These are phyloP conservation scores for Phodopus roborovskii DNA, from an alignment of 2,113 vertebrate genomes.

Conservation along the genomic window DNA sequence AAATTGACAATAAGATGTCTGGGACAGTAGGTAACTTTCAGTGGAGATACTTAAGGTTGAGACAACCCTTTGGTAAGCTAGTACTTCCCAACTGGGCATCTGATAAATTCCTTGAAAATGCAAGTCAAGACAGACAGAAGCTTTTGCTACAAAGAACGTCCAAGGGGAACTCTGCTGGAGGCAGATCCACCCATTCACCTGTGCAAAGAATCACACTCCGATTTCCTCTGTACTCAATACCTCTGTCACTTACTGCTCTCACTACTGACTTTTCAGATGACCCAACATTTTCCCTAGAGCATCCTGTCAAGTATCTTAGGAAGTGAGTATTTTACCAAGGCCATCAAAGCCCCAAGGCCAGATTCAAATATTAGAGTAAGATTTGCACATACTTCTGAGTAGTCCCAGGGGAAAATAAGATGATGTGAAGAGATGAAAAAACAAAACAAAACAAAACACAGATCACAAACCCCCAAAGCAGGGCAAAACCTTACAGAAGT, in stretches of 20 bases:
- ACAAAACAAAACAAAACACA: neutral
- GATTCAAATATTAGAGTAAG: constrained; percentile 65
- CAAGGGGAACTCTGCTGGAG: neutral
- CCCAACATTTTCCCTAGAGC: constrained; percentile 45
- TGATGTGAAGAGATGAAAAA: constrained; percentile 60
- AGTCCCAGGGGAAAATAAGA: constrained; percentile 53
- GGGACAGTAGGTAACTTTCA: neutral
- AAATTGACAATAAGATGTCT: neutral
- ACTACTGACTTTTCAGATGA: constrained; percentile 54
- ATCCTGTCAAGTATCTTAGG: constrained; percentile 38
- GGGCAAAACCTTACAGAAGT: neutral
- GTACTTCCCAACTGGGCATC: neutral
- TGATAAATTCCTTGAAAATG: constrained; percentile 32
- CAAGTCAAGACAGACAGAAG: neutral
- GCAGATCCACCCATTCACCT: neutral
- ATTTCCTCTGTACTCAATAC: neutral
- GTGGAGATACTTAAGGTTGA: constrained; percentile 15
- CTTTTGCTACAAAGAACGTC: neutral
- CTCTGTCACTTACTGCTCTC: neutral
- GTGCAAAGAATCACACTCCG: neutral
- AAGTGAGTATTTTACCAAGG: constrained; percentile 48
- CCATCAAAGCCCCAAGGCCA: constrained; percentile 39
- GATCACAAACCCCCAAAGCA: constrained; percentile 7
- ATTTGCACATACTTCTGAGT: constrained; percentile 32
- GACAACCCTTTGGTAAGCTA: neutral